phyloP scores from a whole-genome alignment of 2,113 vertebrate genomes.

The Balaenoptera acutorostrata region DNA sequence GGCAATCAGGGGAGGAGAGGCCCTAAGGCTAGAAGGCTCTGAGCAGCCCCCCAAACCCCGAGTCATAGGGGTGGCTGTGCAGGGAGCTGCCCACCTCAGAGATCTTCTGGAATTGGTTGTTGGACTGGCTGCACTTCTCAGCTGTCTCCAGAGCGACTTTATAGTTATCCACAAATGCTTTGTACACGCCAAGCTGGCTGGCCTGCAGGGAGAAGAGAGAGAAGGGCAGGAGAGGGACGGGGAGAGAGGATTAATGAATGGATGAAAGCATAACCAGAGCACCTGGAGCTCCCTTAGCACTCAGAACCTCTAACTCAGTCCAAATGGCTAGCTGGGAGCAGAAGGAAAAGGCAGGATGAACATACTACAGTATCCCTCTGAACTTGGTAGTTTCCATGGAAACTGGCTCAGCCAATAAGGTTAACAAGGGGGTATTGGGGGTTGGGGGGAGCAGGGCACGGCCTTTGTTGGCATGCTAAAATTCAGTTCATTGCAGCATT shows the following conservation, averaged over 20 bases:
- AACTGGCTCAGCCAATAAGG: constrained; percentile 68
- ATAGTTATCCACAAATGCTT: constrained; percentile 99
- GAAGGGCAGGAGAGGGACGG: neutral
- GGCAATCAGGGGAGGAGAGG: neutral
- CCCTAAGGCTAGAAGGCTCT: neutral
- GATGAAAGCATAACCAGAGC: constrained; percentile 41
- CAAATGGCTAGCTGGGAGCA: neutral
- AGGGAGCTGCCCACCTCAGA: constrained; percentile 87
- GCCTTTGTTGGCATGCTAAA: constrained; percentile 35
- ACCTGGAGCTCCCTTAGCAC: neutral
- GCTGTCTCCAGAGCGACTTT: constrained; percentile 94
- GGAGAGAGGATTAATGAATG: constrained; percentile 59
- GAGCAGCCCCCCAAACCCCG: neutral
- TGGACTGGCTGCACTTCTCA: constrained; percentile 96
- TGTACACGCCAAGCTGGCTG: constrained; percentile 96
- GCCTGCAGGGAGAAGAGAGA: constrained; percentile 80
- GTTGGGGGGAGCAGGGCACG: neutral
- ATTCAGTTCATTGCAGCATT: neutral
- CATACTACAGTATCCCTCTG: constrained; percentile 46
- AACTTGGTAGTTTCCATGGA: constrained; percentile 73
- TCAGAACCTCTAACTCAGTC: constrained; percentile 37
- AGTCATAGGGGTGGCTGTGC: neutral
- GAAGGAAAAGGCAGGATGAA: constrained; percentile 26
- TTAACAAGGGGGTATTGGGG: neutral
- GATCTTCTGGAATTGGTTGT: constrained; percentile 96